Conservation (phyloP, 1,140 invertebrate species). For the Mamestra configurata region DNA sequence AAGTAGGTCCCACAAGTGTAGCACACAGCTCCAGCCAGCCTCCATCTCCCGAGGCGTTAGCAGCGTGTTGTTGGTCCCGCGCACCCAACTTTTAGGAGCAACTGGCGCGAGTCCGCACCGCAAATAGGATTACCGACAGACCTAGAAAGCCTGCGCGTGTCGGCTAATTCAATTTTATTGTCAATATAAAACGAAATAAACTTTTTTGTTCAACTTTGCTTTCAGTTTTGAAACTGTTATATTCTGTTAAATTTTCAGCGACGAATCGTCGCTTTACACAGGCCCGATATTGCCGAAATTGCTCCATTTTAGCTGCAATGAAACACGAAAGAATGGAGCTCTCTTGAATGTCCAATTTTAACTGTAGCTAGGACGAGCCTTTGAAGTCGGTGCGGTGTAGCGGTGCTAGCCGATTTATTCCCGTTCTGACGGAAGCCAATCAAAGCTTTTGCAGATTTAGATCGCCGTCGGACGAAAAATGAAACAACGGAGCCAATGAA, state of each 20-base stretch:
- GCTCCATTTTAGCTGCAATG: constrained; percentile 48
- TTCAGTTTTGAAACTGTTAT: constrained; percentile 52
- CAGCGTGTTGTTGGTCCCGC: constrained; percentile 67
- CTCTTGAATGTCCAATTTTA: constrained; percentile 58
- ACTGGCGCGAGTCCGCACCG: constrained; percentile 72
- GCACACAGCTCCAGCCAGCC: constrained; percentile 44
- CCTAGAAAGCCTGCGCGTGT: constrained; percentile 70
- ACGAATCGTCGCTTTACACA: constrained; percentile 26
- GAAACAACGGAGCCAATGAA: constrained; percentile 60
- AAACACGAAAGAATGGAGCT: constrained; percentile 47
- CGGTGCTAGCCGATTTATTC: constrained; percentile 57
- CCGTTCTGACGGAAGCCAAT: constrained; percentile 59
- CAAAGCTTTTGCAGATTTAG: constrained; percentile 76
- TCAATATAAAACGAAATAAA: constrained; percentile 67
- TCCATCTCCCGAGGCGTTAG: constrained; percentile 63
- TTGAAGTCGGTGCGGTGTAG: constrained; percentile 54
- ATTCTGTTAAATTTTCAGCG: constrained; percentile 46
- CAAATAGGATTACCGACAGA: constrained; percentile 82
- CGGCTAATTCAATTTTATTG: constrained; percentile 79
- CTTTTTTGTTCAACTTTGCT: constrained; percentile 63
- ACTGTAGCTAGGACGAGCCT: constrained; percentile 54
- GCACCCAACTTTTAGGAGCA: constrained; percentile 76
- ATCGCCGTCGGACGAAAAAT: constrained; percentile 62
- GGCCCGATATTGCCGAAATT: constrained; percentile 24
- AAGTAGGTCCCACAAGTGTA: constrained; percentile 33